A percentile compares a stretch with the other conserved stretches of the same genome.
phyloP scores from a whole-genome alignment of 2,888 invertebrate genomes.

The Teinopalpus imperialis region DNA sequence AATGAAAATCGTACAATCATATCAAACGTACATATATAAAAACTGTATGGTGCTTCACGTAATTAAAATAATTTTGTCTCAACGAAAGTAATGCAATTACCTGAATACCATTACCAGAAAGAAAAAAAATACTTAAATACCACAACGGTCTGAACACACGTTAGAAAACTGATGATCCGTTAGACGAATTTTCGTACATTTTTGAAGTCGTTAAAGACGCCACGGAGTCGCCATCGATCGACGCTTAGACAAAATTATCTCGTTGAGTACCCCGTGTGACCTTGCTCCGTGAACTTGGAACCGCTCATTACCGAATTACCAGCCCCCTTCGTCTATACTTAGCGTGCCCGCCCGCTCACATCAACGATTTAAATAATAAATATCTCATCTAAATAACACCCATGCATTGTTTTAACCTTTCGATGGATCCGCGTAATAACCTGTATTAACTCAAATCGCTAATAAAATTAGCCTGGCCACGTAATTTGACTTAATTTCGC shows the following conservation, averaged over 20 bases:
- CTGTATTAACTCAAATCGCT: conserved; percentile 70
- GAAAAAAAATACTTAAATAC: too few relatives aligned
- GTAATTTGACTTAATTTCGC: conserved; percentile 74
- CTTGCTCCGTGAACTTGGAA: conserved; percentile 67
- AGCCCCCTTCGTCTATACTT: conserved; percentile 70
- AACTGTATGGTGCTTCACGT: too few relatives aligned
- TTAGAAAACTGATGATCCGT: too few relatives aligned
- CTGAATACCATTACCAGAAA: too few relatives aligned
- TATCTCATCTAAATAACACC: conserved; percentile 79
- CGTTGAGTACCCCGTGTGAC: conserved; percentile 58
- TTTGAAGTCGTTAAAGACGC: too few relatives aligned
- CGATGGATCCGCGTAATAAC: conserved; percentile 66
- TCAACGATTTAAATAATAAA: conserved; percentile 78
- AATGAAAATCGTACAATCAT: too few relatives aligned
- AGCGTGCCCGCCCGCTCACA: conserved; percentile 48
- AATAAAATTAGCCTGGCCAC: conserved; percentile 73
- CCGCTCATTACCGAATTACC: conserved; percentile 80
- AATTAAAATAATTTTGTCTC: too few relatives aligned
- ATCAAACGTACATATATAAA: too few relatives aligned
- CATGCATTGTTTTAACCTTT: conserved; percentile 66
- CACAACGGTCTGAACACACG: too few relatives aligned
- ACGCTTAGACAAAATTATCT: conserved; percentile 55
- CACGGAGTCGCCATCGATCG: conserved; percentile 41
- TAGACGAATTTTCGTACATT: too few relatives aligned
- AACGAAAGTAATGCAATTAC: too few relatives aligned